Evolutionary conservation across 1,140 invertebrate genomes (phyloP).

Genomic region (Micrasema minimum): DNA sequence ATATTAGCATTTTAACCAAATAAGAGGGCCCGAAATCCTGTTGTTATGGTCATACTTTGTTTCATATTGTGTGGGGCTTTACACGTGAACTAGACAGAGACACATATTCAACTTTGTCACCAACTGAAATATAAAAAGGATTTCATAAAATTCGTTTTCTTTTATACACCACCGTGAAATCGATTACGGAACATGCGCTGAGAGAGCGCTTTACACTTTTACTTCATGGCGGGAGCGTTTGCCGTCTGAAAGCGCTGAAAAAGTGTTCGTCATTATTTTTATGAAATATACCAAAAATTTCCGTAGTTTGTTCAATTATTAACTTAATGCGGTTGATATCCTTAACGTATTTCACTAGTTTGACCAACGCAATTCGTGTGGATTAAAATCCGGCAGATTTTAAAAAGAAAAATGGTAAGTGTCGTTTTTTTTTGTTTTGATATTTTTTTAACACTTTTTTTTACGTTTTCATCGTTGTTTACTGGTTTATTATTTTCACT

Average conservation of each 20-base stretch:
- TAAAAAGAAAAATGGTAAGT: constrained; percentile 46
- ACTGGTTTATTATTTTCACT: no score
- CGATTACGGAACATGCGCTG: constrained; percentile 55
- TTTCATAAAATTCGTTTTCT: constrained; percentile 47
- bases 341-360: constrained; percentile 45
- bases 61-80: not conserved
- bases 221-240: constrained; percentile 64
- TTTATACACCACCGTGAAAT: constrained; percentile 56
- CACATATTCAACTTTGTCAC: constrained; percentile 31
- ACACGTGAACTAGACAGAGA: constrained; percentile 32
- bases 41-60: constrained; percentile 30
- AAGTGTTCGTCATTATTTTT: constrained; percentile 53
- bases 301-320: constrained; percentile 55
- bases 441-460: constrained; percentile 47
- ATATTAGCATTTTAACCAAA: no score
- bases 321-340: constrained; percentile 51
- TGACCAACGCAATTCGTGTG: not conserved
- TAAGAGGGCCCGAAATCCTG: no score
- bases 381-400: constrained; percentile 13
- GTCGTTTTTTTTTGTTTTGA: constrained; percentile 51
- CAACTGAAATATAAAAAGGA: constrained; percentile 44
- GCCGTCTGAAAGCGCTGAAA: constrained; percentile 61
- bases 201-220: constrained; percentile 50
- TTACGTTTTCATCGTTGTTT: not conserved
- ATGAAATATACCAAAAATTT: constrained; percentile 56